Percentiles rank a stretch among this genome's conserved stretches.
Conservation (phyloP, 2,113 vertebrate species). For the Datnioides undecimradiatus region DNA sequence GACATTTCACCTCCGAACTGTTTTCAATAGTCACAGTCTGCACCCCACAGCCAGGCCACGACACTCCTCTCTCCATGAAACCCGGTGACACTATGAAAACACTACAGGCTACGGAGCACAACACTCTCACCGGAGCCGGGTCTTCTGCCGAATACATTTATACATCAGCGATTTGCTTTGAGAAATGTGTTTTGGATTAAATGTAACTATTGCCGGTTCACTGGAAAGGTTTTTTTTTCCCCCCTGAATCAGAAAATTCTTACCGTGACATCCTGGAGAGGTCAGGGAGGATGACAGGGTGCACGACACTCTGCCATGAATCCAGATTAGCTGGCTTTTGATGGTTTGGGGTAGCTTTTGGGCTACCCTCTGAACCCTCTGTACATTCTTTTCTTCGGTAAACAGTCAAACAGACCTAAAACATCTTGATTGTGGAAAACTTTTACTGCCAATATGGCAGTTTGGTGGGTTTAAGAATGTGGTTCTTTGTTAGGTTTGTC, state of each 20-base stretch:
- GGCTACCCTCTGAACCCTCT: too few species aligned
- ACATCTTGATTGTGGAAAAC: too few species aligned
- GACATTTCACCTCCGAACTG: neutral
- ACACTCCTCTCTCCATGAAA: neutral
- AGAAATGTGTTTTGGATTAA: neutral
- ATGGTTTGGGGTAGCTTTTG: neutral
- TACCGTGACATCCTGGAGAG: neutral
- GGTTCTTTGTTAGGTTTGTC: neutral
- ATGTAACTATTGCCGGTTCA: neutral
- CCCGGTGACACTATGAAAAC: neutral
- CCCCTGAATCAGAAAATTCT: neutral
- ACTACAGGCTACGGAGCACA: neutral
- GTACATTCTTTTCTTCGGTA: too few species aligned
- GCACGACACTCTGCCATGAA: neutral
- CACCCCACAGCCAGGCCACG: neutral
- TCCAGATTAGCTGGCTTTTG: neutral
- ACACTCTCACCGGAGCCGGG: neutral
- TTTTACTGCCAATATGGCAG: too few species aligned
- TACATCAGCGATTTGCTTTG: neutral
- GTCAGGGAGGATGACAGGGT: too few species aligned
- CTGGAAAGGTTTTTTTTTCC: neutral
- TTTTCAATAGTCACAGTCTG: slow-evolving; percentile 4
- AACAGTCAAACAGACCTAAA: too few species aligned
- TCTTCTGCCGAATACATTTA: neutral
- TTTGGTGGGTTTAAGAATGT: neutral